These are phyloP conservation scores for Sebastes melanostomus DNA, from an alignment of 2,797 vertebrate genomes.

Conservation along the genomic window DNA sequence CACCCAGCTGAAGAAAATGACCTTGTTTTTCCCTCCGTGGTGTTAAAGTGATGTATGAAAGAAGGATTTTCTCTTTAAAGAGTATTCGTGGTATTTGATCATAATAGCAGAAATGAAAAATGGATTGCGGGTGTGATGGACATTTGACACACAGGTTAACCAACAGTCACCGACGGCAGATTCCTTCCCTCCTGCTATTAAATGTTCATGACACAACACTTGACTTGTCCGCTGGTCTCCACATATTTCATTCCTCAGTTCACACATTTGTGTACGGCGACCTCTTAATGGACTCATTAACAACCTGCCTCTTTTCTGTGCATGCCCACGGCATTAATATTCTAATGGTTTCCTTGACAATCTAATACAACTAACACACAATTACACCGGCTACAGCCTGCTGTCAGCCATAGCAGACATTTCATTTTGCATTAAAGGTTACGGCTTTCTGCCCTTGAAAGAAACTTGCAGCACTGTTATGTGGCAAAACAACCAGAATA, in stretches of 20 bases:
- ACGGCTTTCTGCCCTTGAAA: neutral
- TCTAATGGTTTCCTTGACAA: neutral
- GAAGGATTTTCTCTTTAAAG: neutral
- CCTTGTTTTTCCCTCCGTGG: neutral
- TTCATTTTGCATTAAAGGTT: slow-evolving; percentile 1
- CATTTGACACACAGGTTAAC: neutral
- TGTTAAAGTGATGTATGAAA: neutral
- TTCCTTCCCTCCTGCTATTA: neutral
- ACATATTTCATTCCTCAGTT: slow-evolving; percentile 16
- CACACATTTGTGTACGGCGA: slow-evolving; percentile 15
- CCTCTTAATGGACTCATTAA: slow-evolving; percentile 22
- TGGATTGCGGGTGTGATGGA: neutral
- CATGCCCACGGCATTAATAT: slow-evolving; percentile 1
- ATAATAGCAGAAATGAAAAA: neutral
- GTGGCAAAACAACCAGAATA: slow-evolving; percentile 1
- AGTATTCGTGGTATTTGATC: neutral
- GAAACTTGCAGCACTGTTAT: neutral
- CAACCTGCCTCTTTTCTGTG: neutral
- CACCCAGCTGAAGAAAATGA: neutral
- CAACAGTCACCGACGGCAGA: neutral
- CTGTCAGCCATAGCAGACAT: neutral
- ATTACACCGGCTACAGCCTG: neutral
- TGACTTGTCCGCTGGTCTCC: neutral
- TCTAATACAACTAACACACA: neutral
- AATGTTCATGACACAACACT: slow-evolving; percentile 4